A percentile compares a stretch with the other conserved stretches of the same genome.
These are phyloP conservation scores for Aythya baeri DNA, from an alignment of 2,113 vertebrate genomes.

Conservation along the genomic window DNA sequence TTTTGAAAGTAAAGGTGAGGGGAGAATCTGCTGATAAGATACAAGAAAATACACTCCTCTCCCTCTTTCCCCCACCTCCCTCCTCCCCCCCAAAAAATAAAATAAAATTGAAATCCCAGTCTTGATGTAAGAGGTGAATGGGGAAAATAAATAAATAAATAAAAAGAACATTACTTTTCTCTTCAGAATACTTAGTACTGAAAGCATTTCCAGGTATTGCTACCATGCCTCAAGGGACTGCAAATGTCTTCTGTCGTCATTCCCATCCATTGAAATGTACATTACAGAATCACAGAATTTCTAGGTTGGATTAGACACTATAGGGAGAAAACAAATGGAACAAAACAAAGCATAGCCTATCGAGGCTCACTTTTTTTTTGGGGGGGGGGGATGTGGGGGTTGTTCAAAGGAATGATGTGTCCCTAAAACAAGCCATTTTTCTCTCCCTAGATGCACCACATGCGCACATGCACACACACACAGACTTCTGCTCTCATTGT, in stretches of 20 bases:
- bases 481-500: not conserved
- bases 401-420: conserved; percentile 23
- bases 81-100: no score
- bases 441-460: not conserved
- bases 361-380: not conserved
- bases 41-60: no score
- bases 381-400: no score
- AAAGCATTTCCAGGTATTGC: conserved; percentile 21
- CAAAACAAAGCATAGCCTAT: conserved; percentile 26
- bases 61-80: fast-evolving
- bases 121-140: not conserved
- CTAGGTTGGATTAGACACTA: not conserved
- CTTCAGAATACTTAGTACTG: conserved; percentile 14
- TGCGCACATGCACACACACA: not conserved
- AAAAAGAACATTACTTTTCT: not conserved
- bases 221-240: conserved; percentile 24
- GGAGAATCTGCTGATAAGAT: not conserved
- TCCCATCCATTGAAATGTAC: conserved; percentile 49
- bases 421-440: conserved; percentile 42
- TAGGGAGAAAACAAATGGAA: conserved; percentile 64
- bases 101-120: not conserved
- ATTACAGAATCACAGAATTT: not conserved
- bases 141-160: no score
- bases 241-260: conserved; percentile 57
- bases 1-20: no score